phyloP scores from a whole-genome alignment of 1,140 invertebrate species.

The Bathynomus jamesi region DNA sequence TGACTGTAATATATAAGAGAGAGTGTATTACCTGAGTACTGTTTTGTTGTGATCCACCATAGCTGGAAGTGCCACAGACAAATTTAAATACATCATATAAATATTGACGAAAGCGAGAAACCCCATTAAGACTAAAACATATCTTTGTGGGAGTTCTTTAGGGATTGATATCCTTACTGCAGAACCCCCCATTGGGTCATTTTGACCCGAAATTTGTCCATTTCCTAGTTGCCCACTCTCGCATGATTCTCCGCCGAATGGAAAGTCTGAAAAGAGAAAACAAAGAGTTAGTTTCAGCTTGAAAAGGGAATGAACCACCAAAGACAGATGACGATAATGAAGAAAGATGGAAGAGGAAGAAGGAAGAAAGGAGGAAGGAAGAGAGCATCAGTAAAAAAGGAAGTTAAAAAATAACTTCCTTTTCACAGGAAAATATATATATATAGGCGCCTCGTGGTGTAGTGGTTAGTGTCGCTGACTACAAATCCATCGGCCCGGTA shows the following conservation, averaged over 20 bases:
- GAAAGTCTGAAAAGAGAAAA: neutral
- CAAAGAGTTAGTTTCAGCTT: too few relatives aligned
- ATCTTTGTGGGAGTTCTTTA: neutral
- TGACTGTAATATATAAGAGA: neutral
- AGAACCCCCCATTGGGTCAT: neutral
- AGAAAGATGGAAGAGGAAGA: too few relatives aligned
- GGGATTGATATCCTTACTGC: neutral
- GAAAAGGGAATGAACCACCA: too few relatives aligned
- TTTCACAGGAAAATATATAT: too few relatives aligned
- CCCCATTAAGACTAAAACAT: constrained; percentile 9
- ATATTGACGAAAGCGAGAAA: constrained; percentile 13
- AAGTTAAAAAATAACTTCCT: too few relatives aligned
- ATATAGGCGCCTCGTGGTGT: too few relatives aligned
- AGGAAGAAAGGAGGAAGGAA: too few relatives aligned
- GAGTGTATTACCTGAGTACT: neutral
- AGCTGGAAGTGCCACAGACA: constrained; percentile 7
- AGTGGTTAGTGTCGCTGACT: too few relatives aligned
- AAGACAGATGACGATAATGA: too few relatives aligned
- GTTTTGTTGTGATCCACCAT: constrained; percentile 6
- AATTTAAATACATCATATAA: constrained; percentile 16
- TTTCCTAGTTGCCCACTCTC: neutral
- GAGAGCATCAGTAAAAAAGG: too few relatives aligned
- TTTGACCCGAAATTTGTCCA: neutral
- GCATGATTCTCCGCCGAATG: neutral
- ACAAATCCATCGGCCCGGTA: too few relatives aligned